Percentiles rank a stretch among this genome's conserved stretches.
Evolutionary conservation across 1,140 invertebrate genomes (phyloP).

Genomic region (Drosophila tropicalis): DNA sequence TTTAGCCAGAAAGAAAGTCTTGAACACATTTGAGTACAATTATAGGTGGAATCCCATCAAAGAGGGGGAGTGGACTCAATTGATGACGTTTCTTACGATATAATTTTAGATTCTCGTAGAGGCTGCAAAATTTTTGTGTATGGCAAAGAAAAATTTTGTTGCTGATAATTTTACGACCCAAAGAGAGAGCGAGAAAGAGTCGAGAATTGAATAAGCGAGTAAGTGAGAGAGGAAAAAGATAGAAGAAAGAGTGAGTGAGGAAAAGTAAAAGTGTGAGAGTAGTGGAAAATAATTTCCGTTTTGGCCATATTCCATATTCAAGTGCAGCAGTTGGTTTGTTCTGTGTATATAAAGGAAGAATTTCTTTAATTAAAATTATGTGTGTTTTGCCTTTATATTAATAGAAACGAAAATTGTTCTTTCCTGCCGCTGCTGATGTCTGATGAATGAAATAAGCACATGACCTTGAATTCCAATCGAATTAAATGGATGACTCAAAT

Average conservation of each 20-base stretch:
- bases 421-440: neutral
- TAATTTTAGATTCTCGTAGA: constrained; percentile 60
- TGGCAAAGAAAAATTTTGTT: constrained; percentile 40
- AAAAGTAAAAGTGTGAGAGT: neutral
- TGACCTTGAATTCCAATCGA: constrained; percentile 17
- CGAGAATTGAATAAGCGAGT: neutral
- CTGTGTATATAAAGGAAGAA: constrained; percentile 17
- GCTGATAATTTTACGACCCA: constrained; percentile 46
- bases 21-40: no score
- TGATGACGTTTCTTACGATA: constrained; percentile 64
- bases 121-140: constrained; percentile 22
- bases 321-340: constrained; percentile 23
- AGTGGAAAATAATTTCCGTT: constrained; percentile 52
- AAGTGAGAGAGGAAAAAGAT: neutral
- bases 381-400: neutral
- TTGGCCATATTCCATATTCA: constrained; percentile 33
- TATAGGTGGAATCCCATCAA: no score
- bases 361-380: constrained; percentile 14
- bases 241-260: neutral
- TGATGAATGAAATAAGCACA: constrained; percentile 12
- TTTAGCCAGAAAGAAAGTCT: no score
- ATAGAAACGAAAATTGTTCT: constrained; percentile 1
- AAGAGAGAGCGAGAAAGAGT: neutral
- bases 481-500: neutral
- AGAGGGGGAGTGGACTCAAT: constrained; percentile 35